These are phyloP conservation scores for Drosophila ambigua DNA, from an alignment of 1,140 invertebrate genomes.

Conservation along the genomic window DNA sequence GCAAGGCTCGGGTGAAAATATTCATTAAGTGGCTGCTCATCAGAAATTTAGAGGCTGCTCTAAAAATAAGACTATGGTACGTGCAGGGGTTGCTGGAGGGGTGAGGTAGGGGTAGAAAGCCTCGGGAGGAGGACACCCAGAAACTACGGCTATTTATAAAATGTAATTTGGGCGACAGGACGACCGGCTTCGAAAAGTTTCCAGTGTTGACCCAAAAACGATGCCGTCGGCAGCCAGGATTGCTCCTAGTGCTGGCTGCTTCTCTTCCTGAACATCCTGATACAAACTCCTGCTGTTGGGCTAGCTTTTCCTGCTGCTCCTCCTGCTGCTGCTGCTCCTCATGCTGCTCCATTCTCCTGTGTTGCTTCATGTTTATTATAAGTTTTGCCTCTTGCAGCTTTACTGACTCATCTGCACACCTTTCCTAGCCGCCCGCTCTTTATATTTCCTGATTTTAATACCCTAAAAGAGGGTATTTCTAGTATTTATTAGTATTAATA, in stretches of 20 bases:
- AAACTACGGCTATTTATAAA: constrained; percentile 73
- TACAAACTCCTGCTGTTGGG: too few relatives aligned
- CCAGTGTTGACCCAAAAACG: constrained; percentile 61
- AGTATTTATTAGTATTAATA: too few relatives aligned
- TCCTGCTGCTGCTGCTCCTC: neutral
- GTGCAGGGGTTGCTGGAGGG: neutral
- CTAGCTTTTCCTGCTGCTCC: too few relatives aligned
- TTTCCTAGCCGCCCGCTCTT: too few relatives aligned
- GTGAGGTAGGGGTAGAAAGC: constrained; percentile 3
- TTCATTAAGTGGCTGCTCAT: constrained; percentile 69
- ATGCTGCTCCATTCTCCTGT: constrained; percentile 9
- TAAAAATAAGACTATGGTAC: constrained; percentile 24
- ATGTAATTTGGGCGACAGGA: constrained; percentile 61
- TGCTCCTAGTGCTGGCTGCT: too few relatives aligned
- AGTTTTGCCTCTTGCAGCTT: constrained; percentile 52
- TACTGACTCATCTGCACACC: neutral
- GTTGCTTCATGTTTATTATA: constrained; percentile 58
- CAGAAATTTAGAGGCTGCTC: constrained; percentile 65
- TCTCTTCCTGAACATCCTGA: too few relatives aligned
- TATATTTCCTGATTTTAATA: constrained; percentile 5
- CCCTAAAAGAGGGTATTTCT: too few relatives aligned
- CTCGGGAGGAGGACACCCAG: constrained; percentile 8
- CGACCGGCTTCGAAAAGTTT: constrained; percentile 40
- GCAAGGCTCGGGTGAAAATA: constrained; percentile 43
- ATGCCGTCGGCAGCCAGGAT: constrained; percentile 29